These are phyloP conservation scores for Galendromus occidentalis DNA, from an alignment of 1,140 invertebrate species.

Conservation along the genomic window DNA sequence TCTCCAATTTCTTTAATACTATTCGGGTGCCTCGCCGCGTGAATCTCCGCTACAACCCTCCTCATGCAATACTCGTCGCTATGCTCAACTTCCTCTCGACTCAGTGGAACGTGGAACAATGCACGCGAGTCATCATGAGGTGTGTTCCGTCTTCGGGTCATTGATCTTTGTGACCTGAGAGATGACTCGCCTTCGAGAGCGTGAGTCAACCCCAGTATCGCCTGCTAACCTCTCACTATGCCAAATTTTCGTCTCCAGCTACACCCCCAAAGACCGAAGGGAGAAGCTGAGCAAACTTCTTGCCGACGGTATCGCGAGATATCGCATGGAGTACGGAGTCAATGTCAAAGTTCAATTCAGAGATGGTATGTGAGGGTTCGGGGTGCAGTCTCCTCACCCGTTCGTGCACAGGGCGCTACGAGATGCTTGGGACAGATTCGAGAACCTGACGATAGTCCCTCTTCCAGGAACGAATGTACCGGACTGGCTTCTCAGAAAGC, in stretches of 20 bases:
- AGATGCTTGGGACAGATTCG: no score
- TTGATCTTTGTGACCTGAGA: no score
- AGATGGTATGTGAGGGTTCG: no score
- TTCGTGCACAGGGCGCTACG: no score
- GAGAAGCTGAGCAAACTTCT: not conserved
- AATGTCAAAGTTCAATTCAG: no score
- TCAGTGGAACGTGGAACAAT: not conserved
- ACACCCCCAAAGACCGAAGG: not conserved
- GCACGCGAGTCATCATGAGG: not conserved
- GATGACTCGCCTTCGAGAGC: no score
- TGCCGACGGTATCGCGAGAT: not conserved
- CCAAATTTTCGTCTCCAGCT: not conserved
- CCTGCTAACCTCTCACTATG: no score
- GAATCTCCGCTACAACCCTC: not conserved
- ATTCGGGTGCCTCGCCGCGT: not conserved
- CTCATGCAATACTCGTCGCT: not conserved
- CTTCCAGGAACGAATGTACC: not conserved
- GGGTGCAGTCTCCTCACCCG: no score
- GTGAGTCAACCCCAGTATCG: no score
- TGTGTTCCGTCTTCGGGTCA: not conserved
- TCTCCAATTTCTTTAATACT: not conserved
- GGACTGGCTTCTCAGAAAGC: not conserved
- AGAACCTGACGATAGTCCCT: no score
- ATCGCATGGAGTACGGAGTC: not conserved
- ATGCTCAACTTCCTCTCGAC: conserved; percentile 3